Conservation (phyloP, 2,113 vertebrate genomes). For the Dermatemys mawii region DNA sequence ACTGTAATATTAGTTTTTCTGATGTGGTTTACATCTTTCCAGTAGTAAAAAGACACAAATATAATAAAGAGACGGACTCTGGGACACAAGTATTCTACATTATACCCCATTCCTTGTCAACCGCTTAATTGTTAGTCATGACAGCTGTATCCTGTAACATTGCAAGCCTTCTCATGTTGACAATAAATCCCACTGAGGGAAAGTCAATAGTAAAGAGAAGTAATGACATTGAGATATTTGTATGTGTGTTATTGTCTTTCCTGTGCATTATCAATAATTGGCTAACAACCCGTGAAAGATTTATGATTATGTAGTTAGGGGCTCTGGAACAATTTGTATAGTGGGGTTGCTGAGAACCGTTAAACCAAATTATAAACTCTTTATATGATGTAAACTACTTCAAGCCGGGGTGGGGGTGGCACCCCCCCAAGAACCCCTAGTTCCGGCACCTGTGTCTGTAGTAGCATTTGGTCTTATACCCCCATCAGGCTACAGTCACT, state of each 20-base stretch:
- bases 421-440: too few species aligned
- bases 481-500: background rate
- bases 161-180: background rate
- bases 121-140: background rate
- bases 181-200: background rate
- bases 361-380: too few species aligned
- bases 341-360: too few species aligned
- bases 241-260: background rate
- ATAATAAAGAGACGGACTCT: background rate
- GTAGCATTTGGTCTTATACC: background rate
- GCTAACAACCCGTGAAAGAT: background rate
- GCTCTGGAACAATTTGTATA: too few species aligned
- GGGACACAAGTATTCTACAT: background rate
- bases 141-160: background rate
- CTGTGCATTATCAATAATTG: rapidly evolving
- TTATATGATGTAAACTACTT: too few species aligned
- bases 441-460: too few species aligned
- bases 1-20: background rate
- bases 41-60: background rate
- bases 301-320: background rate
- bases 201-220: rapidly evolving
- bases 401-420: too few species aligned
- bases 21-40: background rate
- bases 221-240: background rate
- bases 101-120: background rate